These are phyloP conservation scores for Misgurnus mizolepis DNA, from an alignment of 2,113 vertebrate genomes.

Conservation along the genomic window DNA sequence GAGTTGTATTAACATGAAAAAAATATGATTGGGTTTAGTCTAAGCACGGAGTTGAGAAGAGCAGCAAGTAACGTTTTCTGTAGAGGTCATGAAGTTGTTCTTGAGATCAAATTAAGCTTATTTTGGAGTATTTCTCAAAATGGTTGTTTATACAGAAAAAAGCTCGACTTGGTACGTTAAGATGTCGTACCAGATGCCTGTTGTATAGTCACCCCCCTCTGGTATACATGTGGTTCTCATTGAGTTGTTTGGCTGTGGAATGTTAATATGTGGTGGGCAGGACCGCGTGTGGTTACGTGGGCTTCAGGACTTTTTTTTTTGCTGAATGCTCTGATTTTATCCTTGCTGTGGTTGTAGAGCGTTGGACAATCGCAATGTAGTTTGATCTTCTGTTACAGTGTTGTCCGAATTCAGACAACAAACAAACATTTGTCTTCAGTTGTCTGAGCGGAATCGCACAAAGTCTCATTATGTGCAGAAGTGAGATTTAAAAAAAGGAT, in stretches of 20 bases:
- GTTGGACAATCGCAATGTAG: neutral
- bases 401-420: neutral
- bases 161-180: neutral
- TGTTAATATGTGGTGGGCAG: constrained; percentile 47
- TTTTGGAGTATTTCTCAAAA: constrained; percentile 9
- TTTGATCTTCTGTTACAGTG: neutral
- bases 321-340: constrained; percentile 15
- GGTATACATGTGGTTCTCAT: constrained; percentile 58
- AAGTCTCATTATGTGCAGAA: neutral
- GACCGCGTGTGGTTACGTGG: constrained; percentile 34
- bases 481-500: neutral
- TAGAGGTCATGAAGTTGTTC: neutral
- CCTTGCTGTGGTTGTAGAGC: neutral
- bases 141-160: neutral
- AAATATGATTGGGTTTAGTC: neutral
- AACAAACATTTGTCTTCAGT: neutral
- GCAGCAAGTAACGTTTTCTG: neutral
- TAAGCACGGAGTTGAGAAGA: neutral
- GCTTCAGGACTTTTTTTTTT: constrained; percentile 21
- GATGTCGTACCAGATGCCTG: constrained; percentile 10
- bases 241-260: constrained; percentile 53
- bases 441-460: neutral
- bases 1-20: too few relatives aligned
- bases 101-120: neutral
- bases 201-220: constrained; percentile 28